Percentiles rank a stretch among this genome's conserved stretches.
Evolutionary conservation across 2,797 vertebrate genomes (phyloP).

Genomic region (Onychomys leucogaster): DNA sequence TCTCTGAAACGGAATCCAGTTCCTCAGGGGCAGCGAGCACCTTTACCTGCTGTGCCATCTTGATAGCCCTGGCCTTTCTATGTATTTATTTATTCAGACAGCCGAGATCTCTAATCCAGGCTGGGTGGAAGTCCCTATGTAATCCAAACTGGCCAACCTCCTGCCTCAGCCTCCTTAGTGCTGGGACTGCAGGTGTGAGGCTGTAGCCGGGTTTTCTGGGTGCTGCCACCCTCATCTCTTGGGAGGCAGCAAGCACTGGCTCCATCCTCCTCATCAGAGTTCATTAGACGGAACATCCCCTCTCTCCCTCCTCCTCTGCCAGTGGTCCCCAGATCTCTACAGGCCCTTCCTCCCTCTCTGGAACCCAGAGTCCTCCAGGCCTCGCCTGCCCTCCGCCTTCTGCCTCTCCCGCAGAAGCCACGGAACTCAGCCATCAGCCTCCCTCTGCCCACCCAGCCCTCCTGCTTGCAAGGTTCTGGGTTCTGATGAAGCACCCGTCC

Average conservation of each 20-base stretch:
- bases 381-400: background rate
- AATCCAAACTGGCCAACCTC: background rate
- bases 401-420: background rate
- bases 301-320: background rate
- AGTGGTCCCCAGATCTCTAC: background rate
- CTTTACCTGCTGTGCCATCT: background rate
- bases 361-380: background rate
- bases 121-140: background rate
- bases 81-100: background rate
- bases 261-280: background rate
- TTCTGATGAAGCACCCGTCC: background rate
- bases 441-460: background rate
- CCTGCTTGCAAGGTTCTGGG: background rate
- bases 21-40: background rate
- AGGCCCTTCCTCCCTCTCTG: background rate
- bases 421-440: background rate
- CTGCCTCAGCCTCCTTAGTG: background rate
- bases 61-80: background rate
- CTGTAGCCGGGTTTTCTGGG: accelerated
- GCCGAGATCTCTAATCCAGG: background rate
- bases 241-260: accelerated
- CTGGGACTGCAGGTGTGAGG: background rate
- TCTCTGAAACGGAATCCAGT: background rate
- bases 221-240: background rate
- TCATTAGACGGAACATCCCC: too few relatives aligned